Base-by-base conservation (phyloP, 2,113 vertebrate species). In the Clarias macrocephalus region DNA sequence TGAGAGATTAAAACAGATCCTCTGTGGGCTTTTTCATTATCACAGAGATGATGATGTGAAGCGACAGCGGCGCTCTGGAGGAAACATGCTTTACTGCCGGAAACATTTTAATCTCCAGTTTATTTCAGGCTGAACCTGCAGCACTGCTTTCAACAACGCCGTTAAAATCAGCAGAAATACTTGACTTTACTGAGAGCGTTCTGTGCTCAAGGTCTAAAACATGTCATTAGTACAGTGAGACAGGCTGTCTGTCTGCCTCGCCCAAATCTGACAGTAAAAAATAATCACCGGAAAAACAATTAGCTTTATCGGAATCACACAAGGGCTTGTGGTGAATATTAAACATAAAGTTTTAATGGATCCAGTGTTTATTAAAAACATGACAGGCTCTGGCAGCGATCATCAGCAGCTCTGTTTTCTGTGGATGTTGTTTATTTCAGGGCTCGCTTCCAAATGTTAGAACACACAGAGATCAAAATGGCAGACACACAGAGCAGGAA, bases 41-140 rank as follows among this genome's bases (percentile, higher is more conserved):
- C 5, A 4, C 25, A 79, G 25, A 79, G 75, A 79, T 56, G 75
- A 56, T 77, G n/a, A 77, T 77, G 25, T 79, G 52, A 79, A 79
- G 75, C 1, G 52, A 56, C 25, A 79, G 52, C 7, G 2, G 25
- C 2, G 0, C 15, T 79, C 52, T 56, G 25, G 25, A 56, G 75
- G n/a, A 79, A 79, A 28, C 25, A 11, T 6, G 3, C 52, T 79
- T 79, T 30, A 79, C 25, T 1, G 15, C 13, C 56, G 52, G 52
- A 79, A 79, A 79, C 75, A 79, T 79, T 77, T 57, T 77, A n/a
- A 77, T 77, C 75, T 54, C 42, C 16, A 23, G 54, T 79, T 79
- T 57, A 57, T 57, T 57, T 57, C n/a, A 28, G 16, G 8, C 54
- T 33, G 28, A 80, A 59, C 12, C 77, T 59, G n/a, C 77, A 59